Percentiles rank a stretch among this genome's conserved stretches.
Conservation (phyloP, 1,140 invertebrate species). For the Thaumatotibia leucotreta region DNA sequence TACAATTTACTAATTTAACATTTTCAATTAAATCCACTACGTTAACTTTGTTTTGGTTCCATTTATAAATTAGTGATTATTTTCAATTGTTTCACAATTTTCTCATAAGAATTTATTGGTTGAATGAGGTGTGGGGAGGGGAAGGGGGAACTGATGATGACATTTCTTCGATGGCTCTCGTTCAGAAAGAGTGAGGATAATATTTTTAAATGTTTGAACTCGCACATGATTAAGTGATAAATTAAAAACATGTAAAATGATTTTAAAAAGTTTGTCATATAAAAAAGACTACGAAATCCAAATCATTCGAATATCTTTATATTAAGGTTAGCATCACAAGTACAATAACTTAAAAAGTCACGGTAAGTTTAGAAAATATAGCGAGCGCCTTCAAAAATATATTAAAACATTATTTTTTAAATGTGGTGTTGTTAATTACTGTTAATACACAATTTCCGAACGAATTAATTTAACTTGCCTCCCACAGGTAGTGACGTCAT, state of each 20-base stretch:
- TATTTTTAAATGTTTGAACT: too few relatives aligned
- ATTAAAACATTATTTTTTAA: too few relatives aligned
- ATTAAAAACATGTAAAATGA: too few relatives aligned
- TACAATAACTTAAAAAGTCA: too few relatives aligned
- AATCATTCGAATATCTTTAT: too few relatives aligned
- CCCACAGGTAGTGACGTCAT: background rate
- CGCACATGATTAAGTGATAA: too few relatives aligned
- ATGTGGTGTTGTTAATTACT: background rate
- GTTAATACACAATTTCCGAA: background rate
- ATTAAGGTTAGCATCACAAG: too few relatives aligned
- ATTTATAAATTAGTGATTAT: conserved; percentile 14
- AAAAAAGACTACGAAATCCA: too few relatives aligned
- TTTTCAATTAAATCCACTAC: conserved; percentile 14
- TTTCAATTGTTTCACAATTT: conserved; percentile 29
- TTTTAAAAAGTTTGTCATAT: too few relatives aligned
- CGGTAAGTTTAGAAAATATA: too few relatives aligned
- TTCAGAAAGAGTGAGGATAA: background rate
- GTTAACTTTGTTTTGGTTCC: conserved; percentile 3
- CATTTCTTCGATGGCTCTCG: conserved; percentile 7
- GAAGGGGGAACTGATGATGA: conserved; percentile 21
- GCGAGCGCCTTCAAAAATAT: too few relatives aligned
- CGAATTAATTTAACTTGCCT: background rate
- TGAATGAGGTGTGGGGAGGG: conserved; percentile 17
- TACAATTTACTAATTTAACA: conserved; percentile 1
- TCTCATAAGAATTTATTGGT: conserved; percentile 18